Evolutionary conservation across 2,797 vertebrate species (phyloP).

Genomic region (Cyprinodon diabolis): DNA sequence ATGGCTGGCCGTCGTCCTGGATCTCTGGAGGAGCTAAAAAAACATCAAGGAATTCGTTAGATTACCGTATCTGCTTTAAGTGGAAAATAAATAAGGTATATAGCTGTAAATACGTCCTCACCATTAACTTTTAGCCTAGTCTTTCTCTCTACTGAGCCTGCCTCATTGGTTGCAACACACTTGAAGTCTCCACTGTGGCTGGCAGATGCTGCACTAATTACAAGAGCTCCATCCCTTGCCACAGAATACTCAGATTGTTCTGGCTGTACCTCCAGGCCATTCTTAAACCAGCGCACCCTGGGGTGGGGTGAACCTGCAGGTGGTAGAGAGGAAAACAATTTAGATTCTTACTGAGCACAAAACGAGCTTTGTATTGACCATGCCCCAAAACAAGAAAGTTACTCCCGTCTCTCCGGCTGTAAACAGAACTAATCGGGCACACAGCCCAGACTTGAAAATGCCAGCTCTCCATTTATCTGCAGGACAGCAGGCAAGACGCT

Average conservation of each 20-base stretch:
- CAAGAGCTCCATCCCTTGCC: conserved; percentile 80
- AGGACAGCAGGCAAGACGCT: conserved; percentile 40
- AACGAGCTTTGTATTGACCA: conserved; percentile 58
- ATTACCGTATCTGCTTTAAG: not conserved
- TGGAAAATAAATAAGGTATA: not conserved
- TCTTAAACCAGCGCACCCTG: conserved; percentile 85
- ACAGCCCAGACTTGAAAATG: conserved; percentile 57
- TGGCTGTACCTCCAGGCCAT: conserved; percentile 79
- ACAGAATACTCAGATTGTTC: conserved; percentile 74
- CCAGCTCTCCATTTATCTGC: conserved; percentile 63
- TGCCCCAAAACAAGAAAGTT: conserved; percentile 54
- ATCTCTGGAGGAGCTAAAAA: conserved; percentile 86
- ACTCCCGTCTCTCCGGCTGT: conserved; percentile 49
- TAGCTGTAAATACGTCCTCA: conserved; percentile 48
- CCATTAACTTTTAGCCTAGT: conserved; percentile 86
- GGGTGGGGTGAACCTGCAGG: conserved; percentile 76
- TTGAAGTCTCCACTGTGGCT: conserved; percentile 86
- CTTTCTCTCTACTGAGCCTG: conserved; percentile 83
- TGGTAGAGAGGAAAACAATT: conserved; percentile 6
- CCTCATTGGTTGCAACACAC: conserved; percentile 89
- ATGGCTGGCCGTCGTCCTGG: conserved; percentile 74
- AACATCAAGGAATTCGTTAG: conserved; percentile 8
- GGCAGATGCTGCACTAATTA: conserved; percentile 81
- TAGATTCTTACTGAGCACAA: conserved; percentile 16
- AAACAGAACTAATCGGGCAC: conserved; percentile 44